A percentile compares a stretch with the other conserved stretches of the same genome.
These are phyloP conservation scores for Palythoa caribaeorum DNA, from an alignment of 92 coral and sea anemone species.

Conservation along the genomic window DNA sequence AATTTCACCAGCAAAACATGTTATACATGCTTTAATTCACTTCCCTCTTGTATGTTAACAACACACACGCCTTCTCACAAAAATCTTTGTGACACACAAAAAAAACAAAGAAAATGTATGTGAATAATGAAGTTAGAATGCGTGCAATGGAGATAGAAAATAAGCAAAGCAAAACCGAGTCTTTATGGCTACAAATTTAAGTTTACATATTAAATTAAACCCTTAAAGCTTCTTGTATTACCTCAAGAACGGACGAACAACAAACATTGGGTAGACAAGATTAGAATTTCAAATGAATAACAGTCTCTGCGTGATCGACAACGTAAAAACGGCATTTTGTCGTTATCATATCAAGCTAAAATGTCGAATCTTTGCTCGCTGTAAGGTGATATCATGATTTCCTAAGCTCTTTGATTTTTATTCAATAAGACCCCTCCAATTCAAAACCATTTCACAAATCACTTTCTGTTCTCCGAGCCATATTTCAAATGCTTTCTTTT, in stretches of 20 bases:
- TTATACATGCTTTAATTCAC: not conserved
- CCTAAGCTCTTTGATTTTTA: not conserved
- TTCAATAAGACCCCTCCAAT: not conserved
- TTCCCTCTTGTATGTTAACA: conserved; percentile 1
- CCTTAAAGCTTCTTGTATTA: not conserved
- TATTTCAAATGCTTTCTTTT: conserved; percentile 25
- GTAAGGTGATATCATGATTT: not conserved
- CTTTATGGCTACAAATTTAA: not conserved
- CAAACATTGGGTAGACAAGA: conserved; percentile 43
- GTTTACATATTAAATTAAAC: conserved; percentile 7
- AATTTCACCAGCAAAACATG: conserved; percentile 7
- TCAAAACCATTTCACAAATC: conserved; percentile 1
- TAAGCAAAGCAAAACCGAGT: not conserved
- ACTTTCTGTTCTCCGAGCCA: conserved; percentile 26
- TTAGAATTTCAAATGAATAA: conserved; percentile 86
- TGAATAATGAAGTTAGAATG: conserved; percentile 4
- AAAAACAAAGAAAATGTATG: not conserved
- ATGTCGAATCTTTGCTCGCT: conserved; percentile 8
- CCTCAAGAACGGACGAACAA: conserved; percentile 10
- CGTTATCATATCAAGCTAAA: conserved; percentile 23
- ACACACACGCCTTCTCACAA: not conserved
- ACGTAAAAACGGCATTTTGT: conserved; percentile 76
- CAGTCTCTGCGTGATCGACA: conserved; percentile 70
- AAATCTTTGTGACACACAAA: conserved; percentile 23
- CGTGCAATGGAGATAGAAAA: conserved; percentile 21